A percentile compares a stretch with the other conserved stretches of the same genome.
phyloP scores from a whole-genome alignment of 2,888 invertebrate species.

The Ophion obscuratus region DNA sequence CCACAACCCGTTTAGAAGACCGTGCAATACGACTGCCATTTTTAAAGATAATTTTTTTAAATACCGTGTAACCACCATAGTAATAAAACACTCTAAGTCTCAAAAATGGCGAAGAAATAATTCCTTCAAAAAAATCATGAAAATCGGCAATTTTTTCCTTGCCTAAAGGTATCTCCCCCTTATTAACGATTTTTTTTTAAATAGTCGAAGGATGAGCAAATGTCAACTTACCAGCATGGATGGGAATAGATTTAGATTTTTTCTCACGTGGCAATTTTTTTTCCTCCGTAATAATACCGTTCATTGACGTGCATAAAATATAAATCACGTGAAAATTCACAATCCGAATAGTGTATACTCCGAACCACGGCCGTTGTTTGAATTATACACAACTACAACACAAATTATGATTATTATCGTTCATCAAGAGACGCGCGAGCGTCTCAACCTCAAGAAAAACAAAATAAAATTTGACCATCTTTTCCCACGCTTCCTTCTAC shows the following conservation, averaged over 20 bases:
- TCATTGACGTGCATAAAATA: background rate
- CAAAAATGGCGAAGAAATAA: too few relatives aligned
- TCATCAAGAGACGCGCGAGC: background rate
- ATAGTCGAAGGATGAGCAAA: background rate
- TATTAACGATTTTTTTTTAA: too few relatives aligned
- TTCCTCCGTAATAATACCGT: conserved; percentile 73
- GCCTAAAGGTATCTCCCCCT: too few relatives aligned
- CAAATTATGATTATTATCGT: conserved; percentile 14
- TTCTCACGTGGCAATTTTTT: background rate
- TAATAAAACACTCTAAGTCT: too few relatives aligned
- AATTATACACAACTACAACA: background rate
- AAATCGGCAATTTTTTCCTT: too few relatives aligned
- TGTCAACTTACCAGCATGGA: conserved; percentile 47
- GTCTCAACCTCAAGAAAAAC: background rate
- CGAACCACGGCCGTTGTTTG: background rate
- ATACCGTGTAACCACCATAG: too few relatives aligned
- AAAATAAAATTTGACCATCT: background rate
- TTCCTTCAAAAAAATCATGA: too few relatives aligned
- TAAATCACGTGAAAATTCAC: background rate
- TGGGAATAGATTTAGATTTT: background rate
- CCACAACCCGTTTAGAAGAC: too few relatives aligned
- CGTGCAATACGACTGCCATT: too few relatives aligned
- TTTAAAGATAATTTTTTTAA: too few relatives aligned
- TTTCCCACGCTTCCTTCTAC: background rate
- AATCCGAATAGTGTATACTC: too few relatives aligned